Conservation (phyloP, 1,140 invertebrate genomes). For the Hylaeus volcanicus region DNA sequence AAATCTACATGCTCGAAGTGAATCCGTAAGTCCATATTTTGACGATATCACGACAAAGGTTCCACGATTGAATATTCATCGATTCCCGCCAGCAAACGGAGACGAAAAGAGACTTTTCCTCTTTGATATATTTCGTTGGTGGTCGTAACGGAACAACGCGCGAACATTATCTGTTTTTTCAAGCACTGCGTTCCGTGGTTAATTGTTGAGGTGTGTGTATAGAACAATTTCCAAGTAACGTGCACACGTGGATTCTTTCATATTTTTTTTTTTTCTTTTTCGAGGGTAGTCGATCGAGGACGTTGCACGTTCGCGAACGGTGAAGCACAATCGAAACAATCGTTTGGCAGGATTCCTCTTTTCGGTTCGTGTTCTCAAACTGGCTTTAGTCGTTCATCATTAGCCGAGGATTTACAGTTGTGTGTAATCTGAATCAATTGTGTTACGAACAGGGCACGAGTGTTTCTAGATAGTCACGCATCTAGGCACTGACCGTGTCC, state of each 20-base stretch:
- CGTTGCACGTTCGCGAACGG: neutral
- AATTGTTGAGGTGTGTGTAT: neutral
- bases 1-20: too few species aligned
- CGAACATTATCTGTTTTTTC: neutral
- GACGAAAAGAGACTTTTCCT: neutral
- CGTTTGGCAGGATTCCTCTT: neutral
- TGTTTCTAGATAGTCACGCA: too few species aligned
- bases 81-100: neutral
- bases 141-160: conserved; percentile 54
- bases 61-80: too few species aligned
- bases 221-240: conserved; percentile 2
- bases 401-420: neutral
- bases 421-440: too few species aligned
- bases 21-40: too few species aligned
- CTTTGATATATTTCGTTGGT: conserved; percentile 59
- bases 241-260: neutral
- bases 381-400: neutral
- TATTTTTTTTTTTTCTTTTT: too few species aligned
- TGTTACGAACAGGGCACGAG: too few species aligned
- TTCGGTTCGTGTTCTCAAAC: neutral
- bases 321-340: neutral
- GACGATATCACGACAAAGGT: too few species aligned
- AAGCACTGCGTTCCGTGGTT: neutral
- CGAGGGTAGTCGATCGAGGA: conserved; percentile 1
- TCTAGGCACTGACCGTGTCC: too few species aligned